These are phyloP conservation scores for Euglossa dilemma DNA, from an alignment of 1,140 invertebrate genomes.

Conservation along the genomic window DNA sequence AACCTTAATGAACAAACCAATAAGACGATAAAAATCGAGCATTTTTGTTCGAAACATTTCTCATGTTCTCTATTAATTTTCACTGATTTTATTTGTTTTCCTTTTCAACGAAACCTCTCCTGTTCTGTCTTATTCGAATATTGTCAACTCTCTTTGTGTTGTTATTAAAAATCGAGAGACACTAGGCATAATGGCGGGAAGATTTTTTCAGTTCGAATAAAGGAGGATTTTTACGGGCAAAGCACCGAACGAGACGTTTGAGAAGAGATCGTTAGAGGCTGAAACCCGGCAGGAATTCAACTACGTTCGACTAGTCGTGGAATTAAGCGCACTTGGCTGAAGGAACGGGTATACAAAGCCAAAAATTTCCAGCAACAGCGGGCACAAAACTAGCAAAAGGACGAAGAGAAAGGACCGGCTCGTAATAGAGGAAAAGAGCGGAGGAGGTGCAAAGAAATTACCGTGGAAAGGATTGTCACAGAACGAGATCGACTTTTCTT, in stretches of 20 bases:
- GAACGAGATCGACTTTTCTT: conserved; percentile 12
- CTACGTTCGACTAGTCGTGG: not conserved
- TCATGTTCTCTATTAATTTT: no score
- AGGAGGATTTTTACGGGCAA: no score
- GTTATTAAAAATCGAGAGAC: not conserved
- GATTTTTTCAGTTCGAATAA: not conserved
- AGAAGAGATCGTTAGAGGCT: not conserved
- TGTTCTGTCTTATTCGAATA: no score
- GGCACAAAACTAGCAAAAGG: not conserved
- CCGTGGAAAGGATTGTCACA: not conserved
- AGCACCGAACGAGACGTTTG: not conserved
- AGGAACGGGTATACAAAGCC: not conserved
- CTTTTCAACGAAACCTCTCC: no score
- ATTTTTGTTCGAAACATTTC: no score
- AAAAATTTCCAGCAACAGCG: conserved; percentile 4
- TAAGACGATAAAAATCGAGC: no score
- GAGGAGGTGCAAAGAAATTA: conserved; percentile 9
- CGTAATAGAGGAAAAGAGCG: not conserved
- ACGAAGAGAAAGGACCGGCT: not conserved
- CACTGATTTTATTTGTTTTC: no score
- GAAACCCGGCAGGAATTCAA: not conserved
- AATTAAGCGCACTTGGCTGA: not conserved
- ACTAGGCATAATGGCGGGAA: not conserved
- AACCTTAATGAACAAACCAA: no score
- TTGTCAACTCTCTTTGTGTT: no score